Evolutionary conservation across 2,888 invertebrate genomes (phyloP).

Genomic region (Thereva unica): DNA sequence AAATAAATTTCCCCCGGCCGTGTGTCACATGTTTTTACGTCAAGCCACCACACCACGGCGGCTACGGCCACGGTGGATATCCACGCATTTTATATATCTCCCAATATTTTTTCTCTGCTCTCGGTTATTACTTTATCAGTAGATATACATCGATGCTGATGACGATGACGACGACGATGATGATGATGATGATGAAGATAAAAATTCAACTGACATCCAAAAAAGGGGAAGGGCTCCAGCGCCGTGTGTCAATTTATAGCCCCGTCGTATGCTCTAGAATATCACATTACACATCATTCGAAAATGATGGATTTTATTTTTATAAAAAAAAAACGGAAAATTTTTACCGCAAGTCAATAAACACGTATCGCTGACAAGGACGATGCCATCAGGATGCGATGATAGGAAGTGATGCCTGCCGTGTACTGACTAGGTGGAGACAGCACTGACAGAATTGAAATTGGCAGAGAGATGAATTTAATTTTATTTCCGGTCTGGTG

Average conservation of each 20-base stretch:
- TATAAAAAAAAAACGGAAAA: conserved; percentile 8
- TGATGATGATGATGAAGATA: conserved; percentile 11
- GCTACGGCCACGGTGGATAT: neutral
- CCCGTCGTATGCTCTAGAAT: conserved; percentile 10
- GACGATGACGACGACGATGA: conserved; percentile 13
- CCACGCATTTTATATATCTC: conserved; percentile 15
- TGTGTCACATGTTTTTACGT: conserved; percentile 30
- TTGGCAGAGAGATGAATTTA: conserved; percentile 27
- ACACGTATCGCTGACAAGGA: conserved; percentile 34
- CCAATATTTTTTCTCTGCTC: conserved; percentile 1
- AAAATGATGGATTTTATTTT: conserved; percentile 32
- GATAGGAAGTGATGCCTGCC: conserved; percentile 27
- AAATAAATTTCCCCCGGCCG: conserved; percentile 28
- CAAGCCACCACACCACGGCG: neutral
- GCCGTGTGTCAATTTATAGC: conserved; percentile 21
- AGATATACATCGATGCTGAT: conserved; percentile 9
- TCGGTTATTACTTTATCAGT: conserved; percentile 6
- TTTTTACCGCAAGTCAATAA: conserved; percentile 28
- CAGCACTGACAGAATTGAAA: conserved; percentile 26
- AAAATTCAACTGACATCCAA: neutral
- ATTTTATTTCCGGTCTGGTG: conserved; percentile 29
- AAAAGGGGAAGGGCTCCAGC: neutral
- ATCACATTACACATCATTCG: conserved; percentile 28
- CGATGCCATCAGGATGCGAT: conserved; percentile 24
- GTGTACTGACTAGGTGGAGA: conserved; percentile 1